Evolutionary conservation across 2,113 vertebrate genomes (phyloP).

Genomic region (Nestor notabilis): DNA sequence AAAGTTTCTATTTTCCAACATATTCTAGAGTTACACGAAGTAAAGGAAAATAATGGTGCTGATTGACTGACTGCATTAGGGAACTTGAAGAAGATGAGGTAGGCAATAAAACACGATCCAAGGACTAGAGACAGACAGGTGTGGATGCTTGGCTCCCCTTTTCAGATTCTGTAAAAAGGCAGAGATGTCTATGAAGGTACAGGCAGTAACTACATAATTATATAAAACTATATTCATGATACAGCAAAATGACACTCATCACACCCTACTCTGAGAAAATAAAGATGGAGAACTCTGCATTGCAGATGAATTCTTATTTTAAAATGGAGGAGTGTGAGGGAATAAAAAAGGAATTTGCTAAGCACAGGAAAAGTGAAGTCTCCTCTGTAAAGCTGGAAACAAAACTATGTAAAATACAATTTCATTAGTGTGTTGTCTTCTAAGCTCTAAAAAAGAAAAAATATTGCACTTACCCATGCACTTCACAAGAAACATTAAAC

Average conservation of each 20-base stretch:
- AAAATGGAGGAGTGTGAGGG: neutral
- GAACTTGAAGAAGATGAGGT: neutral
- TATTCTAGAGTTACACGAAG: neutral
- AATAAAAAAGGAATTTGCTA: neutral
- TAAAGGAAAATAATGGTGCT: neutral
- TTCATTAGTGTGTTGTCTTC: neutral
- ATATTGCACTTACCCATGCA: neutral
- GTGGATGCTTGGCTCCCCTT: neutral
- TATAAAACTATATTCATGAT: neutral
- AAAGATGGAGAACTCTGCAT: conserved; percentile 37
- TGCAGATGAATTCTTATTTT: conserved; percentile 23
- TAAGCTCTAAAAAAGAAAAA: neutral
- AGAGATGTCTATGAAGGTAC: neutral
- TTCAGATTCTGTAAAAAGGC: neutral
- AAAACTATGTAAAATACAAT: neutral
- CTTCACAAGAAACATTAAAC: neutral
- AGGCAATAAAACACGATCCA: neutral
- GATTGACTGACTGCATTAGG: neutral
- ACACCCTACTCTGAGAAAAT: neutral
- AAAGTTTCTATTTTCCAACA: neutral
- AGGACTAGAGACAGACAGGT: neutral
- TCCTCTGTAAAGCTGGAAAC: neutral
- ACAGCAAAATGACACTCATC: neutral
- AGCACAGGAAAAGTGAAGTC: neutral
- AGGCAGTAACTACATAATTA: neutral